Percentiles rank a stretch among this genome's conserved stretches.
phyloP scores from a whole-genome alignment of 2,888 invertebrate species.

The Acholoe squamosa region DNA sequence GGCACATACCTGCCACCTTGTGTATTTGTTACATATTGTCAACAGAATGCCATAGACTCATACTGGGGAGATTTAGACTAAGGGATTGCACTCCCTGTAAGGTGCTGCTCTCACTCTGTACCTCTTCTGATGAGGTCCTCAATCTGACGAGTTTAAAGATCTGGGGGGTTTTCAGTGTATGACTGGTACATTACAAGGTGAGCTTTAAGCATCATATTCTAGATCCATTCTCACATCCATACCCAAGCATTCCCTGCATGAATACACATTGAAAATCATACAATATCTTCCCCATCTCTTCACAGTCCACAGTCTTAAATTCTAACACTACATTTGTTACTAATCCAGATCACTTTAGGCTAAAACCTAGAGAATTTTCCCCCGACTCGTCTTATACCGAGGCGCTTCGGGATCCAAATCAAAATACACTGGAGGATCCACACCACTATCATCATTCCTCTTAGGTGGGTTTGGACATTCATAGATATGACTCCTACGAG shows the following conservation, averaged over 20 bases:
- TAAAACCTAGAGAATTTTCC: conserved; percentile 5
- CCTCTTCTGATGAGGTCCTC: too few species aligned
- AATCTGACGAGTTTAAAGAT: too few species aligned
- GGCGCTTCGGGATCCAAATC: conserved; percentile 51
- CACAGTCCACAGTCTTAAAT: not conserved
- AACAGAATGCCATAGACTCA: too few species aligned
- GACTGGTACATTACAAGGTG: not conserved
- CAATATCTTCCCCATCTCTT: not conserved
- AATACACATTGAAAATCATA: not conserved
- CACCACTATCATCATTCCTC: not conserved
- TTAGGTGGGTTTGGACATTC: conserved; percentile 62
- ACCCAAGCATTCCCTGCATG: not conserved
- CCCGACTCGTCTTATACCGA: conserved; percentile 25
- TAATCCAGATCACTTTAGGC: too few species aligned
- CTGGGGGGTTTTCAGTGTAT: too few species aligned
- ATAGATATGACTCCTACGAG: conserved; percentile 53
- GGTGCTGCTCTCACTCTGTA: too few species aligned
- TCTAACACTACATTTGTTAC: too few species aligned
- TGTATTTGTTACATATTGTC: too few species aligned
- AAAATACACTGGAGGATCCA: conserved; percentile 59
- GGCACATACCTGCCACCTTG: too few species aligned
- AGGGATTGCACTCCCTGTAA: too few species aligned
- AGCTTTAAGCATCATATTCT: not conserved
- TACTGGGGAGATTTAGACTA: too few species aligned
- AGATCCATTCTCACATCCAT: not conserved